phyloP scores from a whole-genome alignment of 2,113 vertebrate species.

The Lasiurus cinereus region DNA sequence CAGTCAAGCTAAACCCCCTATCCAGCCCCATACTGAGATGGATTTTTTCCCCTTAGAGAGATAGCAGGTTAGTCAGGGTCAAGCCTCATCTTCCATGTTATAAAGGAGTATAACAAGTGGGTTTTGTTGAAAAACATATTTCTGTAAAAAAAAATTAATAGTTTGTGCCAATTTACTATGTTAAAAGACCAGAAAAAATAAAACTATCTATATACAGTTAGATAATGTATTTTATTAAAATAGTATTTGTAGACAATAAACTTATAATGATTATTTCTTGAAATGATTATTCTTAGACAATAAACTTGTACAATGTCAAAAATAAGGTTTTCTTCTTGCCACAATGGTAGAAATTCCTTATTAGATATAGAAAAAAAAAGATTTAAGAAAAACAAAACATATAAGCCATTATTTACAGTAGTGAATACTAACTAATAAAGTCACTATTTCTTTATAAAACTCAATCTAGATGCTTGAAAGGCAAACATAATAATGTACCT shows the following conservation, averaged over 20 bases:
- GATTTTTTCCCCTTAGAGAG: not conserved
- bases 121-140: not conserved
- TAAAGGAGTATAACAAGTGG: not conserved
- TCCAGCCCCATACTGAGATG: fast-evolving
- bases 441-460: not conserved
- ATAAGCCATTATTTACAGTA: not conserved
- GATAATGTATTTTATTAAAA: not conserved
- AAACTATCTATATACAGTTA: not conserved
- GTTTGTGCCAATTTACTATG: not conserved
- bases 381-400: not conserved
- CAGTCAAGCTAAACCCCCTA: not conserved
- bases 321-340: not conserved
- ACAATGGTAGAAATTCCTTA: not conserved
- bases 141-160: slow-evolving; percentile 25
- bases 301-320: not conserved
- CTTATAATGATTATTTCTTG: not conserved
- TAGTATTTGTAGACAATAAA: not conserved
- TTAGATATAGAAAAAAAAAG: not conserved
- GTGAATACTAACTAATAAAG: not conserved
- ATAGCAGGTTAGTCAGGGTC: not conserved
- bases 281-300: not conserved
- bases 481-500: not conserved
- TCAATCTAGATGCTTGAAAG: not conserved
- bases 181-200: not conserved
- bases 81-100: not conserved